These are phyloP conservation scores for Pollenia amentaria DNA, from an alignment of 2,888 invertebrate species.

Conservation along the genomic window DNA sequence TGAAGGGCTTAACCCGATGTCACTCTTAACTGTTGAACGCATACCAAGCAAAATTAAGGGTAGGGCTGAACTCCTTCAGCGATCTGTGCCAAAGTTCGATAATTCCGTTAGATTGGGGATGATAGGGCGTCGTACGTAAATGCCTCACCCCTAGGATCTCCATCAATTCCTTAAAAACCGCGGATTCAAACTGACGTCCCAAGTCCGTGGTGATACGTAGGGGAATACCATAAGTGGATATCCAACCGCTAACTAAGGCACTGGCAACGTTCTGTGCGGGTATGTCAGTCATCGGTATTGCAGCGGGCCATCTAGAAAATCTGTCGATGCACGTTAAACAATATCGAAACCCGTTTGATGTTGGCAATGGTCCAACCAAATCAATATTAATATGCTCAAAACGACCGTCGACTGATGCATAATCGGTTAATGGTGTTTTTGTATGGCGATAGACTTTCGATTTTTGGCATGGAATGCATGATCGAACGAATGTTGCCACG, in stretches of 20 bases:
- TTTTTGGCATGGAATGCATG: too few species aligned
- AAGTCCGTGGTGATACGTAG: constrained; percentile 12
- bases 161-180: not conserved
- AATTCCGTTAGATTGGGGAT: constrained; percentile 18
- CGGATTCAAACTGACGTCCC: constrained; percentile 12
- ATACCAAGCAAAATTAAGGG: not conserved
- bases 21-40: not conserved
- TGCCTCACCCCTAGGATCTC: not conserved
- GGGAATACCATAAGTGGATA: not conserved
- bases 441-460: too few species aligned
- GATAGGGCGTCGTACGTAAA: not conserved
- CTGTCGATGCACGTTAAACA: constrained; percentile 23
- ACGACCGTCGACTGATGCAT: not conserved
- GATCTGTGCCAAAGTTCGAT: constrained; percentile 16
- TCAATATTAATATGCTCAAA: not conserved
- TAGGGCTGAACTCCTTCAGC: not conserved
- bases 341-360: not conserved
- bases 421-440: too few species aligned
- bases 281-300: constrained; percentile 23
- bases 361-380: not conserved
- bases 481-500: too few species aligned
- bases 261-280: constrained; percentile 14
- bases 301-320: constrained; percentile 20
- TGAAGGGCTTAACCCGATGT: constrained; percentile 11
- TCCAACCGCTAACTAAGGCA: constrained; percentile 8